phyloP scores from a whole-genome alignment of 1,140 invertebrate species.

The Panulirus ornatus region DNA sequence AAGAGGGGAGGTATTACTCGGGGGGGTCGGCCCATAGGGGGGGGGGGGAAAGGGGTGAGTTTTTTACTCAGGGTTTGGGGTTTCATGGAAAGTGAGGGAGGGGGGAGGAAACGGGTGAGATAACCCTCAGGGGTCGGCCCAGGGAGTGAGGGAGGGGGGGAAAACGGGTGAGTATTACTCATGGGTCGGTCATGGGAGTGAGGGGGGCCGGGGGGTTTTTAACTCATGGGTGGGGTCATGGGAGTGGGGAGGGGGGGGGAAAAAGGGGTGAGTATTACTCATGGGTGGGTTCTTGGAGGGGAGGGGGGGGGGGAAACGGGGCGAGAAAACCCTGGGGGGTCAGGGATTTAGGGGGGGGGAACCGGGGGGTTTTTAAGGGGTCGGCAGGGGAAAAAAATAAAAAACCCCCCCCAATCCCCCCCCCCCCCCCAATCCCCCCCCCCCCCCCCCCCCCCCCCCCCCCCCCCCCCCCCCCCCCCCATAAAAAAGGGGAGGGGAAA shows the following conservation, averaged over 20 bases:
- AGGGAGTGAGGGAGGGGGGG: not conserved
- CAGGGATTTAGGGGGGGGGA: not conserved
- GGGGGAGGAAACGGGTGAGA: not conserved
- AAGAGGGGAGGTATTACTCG: not conserved
- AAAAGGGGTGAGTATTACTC: not conserved
- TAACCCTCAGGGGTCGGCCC: not conserved
- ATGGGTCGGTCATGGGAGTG: not conserved
- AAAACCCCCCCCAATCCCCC: too few species aligned
- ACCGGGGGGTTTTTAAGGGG: too few species aligned
- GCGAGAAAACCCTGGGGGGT: too few species aligned
- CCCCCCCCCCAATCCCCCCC: too few species aligned
- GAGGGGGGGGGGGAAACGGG: not conserved
- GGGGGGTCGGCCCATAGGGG: not conserved
- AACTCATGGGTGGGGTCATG: not conserved
- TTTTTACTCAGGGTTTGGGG: not conserved
- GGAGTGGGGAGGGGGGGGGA: not conserved
- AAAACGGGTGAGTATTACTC: not conserved
- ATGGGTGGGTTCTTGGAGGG: not conserved
- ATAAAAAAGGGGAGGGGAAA: too few species aligned
- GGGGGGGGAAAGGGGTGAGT: not conserved
- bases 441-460: too few species aligned
- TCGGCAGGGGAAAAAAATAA: too few species aligned
- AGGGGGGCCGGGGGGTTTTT: not conserved
- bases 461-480: too few species aligned
- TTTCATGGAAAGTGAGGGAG: not conserved